phyloP scores from a whole-genome alignment of 2,113 vertebrate genomes.

The Ginglymostoma cirratum region DNA sequence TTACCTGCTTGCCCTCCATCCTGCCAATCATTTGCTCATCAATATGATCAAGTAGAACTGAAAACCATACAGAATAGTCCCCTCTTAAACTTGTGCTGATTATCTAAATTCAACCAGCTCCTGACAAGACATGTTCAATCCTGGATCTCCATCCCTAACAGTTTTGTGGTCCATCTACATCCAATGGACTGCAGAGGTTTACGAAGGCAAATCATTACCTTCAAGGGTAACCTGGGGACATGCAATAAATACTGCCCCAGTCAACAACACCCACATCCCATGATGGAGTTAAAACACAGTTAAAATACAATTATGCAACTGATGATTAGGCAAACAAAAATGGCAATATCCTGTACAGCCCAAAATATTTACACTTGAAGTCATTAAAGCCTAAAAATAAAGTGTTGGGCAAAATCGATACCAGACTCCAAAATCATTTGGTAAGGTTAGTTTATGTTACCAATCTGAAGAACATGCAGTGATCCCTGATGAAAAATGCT shows the following conservation, averaged over 20 bases:
- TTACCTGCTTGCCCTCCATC: neutral
- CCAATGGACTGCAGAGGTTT: too few relatives aligned
- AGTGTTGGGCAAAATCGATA: neutral
- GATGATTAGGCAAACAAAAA: too few relatives aligned
- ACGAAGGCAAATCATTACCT: too few relatives aligned
- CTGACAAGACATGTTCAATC: neutral
- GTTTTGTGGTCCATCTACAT: too few relatives aligned
- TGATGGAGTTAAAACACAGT: too few relatives aligned
- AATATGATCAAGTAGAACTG: neutral
- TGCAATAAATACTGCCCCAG: too few relatives aligned
- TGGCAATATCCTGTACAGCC: too few relatives aligned
- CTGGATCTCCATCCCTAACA: too few relatives aligned
- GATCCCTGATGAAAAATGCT: neutral
- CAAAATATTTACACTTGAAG: neutral
- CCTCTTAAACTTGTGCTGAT: neutral
- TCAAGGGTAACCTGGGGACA: too few relatives aligned
- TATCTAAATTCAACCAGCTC: neutral
- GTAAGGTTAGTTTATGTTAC: neutral
- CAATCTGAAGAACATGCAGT: neutral
- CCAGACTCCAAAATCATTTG: neutral
- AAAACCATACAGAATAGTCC: neutral
- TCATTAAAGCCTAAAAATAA: neutral
- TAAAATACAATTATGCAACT: too few relatives aligned
- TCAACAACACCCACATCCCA: too few relatives aligned
- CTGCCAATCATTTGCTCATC: neutral